These are phyloP conservation scores for Drosophila pseudoananassae DNA, from an alignment of 1,140 invertebrate genomes.

Conservation along the genomic window DNA sequence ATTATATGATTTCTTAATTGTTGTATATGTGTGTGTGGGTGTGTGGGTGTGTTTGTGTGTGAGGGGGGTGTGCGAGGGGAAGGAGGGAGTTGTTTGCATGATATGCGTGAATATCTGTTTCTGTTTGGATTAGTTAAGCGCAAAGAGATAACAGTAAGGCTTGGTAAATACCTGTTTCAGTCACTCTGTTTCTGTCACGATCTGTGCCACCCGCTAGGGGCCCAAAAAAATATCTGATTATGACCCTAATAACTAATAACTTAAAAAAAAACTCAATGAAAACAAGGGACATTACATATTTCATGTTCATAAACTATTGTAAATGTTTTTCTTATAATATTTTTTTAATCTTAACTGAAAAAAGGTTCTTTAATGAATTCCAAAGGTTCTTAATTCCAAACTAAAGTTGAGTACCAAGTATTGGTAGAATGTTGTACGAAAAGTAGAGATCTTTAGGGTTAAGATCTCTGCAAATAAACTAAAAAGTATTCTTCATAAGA, in stretches of 20 bases:
- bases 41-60: slow-evolving; percentile 11
- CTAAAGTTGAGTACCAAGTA: too few relatives aligned
- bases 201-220: slow-evolving; percentile 11
- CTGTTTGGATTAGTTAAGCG: slow-evolving; percentile 46
- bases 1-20: slow-evolving; percentile 10
- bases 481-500: too few relatives aligned
- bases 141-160: slow-evolving; percentile 44
- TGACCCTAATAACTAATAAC: not conserved
- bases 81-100: slow-evolving; percentile 15
- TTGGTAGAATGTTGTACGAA: too few relatives aligned
- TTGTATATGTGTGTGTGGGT: not conserved
- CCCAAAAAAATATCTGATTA: slow-evolving; percentile 2
- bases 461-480: too few relatives aligned
- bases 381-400: too few relatives aligned
- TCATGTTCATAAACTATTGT: not conserved
- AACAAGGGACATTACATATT: not conserved
- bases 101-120: slow-evolving; percentile 29
- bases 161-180: slow-evolving; percentile 48
- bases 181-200: slow-evolving; percentile 14
- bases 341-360: too few relatives aligned
- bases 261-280: not conserved
- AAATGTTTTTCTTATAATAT: too few relatives aligned
- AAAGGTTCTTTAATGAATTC: too few relatives aligned
- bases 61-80: not conserved
- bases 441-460: too few relatives aligned